A percentile compares a stretch with the other conserved stretches of the same genome.
phyloP scores from a whole-genome alignment of 64 coral and sea anemone species.

The Pocillopora damicornis region DNA sequence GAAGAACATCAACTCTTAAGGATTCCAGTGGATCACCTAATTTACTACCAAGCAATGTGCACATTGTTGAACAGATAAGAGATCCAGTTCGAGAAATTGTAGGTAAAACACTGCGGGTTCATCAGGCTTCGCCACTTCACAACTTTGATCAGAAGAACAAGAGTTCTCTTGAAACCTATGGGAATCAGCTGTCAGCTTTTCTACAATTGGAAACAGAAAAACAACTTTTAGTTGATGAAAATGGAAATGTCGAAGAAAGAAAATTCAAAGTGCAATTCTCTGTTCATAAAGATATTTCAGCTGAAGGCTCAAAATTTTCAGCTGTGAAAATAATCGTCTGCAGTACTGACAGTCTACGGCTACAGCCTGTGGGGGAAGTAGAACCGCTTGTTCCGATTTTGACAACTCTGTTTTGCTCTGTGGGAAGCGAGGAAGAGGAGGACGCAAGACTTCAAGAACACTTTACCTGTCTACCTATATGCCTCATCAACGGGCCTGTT shows the following conservation, averaged over 20 bases:
- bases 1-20: not conserved
- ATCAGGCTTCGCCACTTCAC: conserved; percentile 57
- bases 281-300: conserved; percentile 48
- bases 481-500: conserved; percentile 70
- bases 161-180: conserved; percentile 43
- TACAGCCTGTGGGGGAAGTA: conserved; percentile 3
- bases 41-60: not conserved
- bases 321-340: conserved; percentile 54
- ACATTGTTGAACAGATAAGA: not conserved
- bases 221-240: conserved; percentile 24
- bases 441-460: conserved; percentile 12
- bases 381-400: conserved; percentile 34
- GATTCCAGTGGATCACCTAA: not conserved
- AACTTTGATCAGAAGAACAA: conserved; percentile 46
- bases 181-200: conserved; percentile 40
- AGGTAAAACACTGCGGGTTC: conserved; percentile 76
- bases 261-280: conserved; percentile 50
- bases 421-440: conserved; percentile 46
- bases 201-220: conserved; percentile 48
- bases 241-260: conserved; percentile 26
- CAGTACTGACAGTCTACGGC: not conserved
- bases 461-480: conserved; percentile 75
- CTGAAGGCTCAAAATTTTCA: conserved; percentile 40
- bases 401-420: conserved; percentile 66
- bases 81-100: conserved; percentile 44